A percentile compares a stretch with the other conserved stretches of the same genome.
Evolutionary conservation across 1,140 invertebrate species (phyloP).

Genomic region (Battus philenor): DNA sequence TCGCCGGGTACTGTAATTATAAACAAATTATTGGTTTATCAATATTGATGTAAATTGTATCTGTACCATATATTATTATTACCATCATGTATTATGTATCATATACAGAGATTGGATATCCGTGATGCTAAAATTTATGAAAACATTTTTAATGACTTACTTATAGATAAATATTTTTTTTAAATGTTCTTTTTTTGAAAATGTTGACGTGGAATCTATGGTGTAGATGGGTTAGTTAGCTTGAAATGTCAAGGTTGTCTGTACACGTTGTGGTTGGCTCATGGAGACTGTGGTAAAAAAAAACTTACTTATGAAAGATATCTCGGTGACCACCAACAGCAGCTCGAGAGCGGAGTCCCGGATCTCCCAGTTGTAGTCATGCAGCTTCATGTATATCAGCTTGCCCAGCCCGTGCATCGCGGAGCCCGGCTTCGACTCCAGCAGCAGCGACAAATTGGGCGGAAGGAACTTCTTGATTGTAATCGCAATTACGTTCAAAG

Average conservation of each 20-base stretch:
- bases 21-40: background rate
- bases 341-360: slow-evolving; percentile 84
- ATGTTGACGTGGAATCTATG: too few species aligned
- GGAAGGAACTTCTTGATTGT: slow-evolving; percentile 84
- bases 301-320: slow-evolving; percentile 82
- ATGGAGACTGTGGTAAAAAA: slow-evolving; percentile 82
- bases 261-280: too few species aligned
- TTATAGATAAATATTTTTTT: too few species aligned
- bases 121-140: background rate
- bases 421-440: slow-evolving; percentile 80
- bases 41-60: background rate
- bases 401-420: slow-evolving; percentile 79
- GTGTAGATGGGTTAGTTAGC: too few species aligned
- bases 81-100: too few species aligned
- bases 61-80: too few species aligned
- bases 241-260: too few species aligned
- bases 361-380: slow-evolving; percentile 85
- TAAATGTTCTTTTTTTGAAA: too few species aligned
- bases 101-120: background rate
- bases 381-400: slow-evolving; percentile 81
- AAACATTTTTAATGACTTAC: background rate
- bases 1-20: too few species aligned
- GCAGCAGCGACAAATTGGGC: slow-evolving; percentile 82
- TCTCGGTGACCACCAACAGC: slow-evolving; percentile 80
- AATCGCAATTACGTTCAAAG: slow-evolving; percentile 81